Base-by-base conservation (phyloP, 1,140 invertebrate species). In the Contarinia nasturtii region DNA sequence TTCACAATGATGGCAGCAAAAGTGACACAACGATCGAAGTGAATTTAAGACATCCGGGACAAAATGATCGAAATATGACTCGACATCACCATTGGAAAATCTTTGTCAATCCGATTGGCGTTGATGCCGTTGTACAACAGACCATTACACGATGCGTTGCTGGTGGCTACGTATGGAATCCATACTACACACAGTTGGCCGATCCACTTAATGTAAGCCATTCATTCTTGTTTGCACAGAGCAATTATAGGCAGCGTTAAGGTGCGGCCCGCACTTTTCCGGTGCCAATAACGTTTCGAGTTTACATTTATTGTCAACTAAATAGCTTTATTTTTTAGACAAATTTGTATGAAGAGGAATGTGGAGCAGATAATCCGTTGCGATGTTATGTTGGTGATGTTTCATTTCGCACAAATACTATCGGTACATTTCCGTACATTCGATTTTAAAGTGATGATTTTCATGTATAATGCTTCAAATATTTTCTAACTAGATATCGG, bases 341-440 rank as follows among this genome's bases (percentile, higher is more conserved):
- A 49, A 86, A 91, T 51, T 68, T 87, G 33, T 95, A 96, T 60
- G 72, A 66, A 52, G 72, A 81, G 60, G 87, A 95, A 65, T 96
- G 92, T 63, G 80, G 79, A 1, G 72, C 80, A 0, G 78, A 85
- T 61, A 86, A 90, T 58, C 90, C 87, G 1, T 62, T 93, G 17
- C 69, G 89, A 4, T 97, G 92, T 66, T 84, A 92, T 56, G 81
- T 93, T n/a, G 92, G 91, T 0, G 92, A 97, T 64, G 63, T 94
- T 41, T 85, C 86, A 2, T 77, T 84, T 0, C 73, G 89, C 48
- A 64, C 91, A 36, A 89, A 87, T 1, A 77, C 83, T 1, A 86
- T 94, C 48, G 64, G 71, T 72, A 47, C 63, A 5, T 27, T 27
- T 27, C 10, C 27, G 10, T 27, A 27, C 27, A 27, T 27, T 27